Evolutionary conservation across 64 coral and sea anemone species (phyloP), one percentile per base, ranked within the genome.

Genomic region (Astreopora myriophthalma): DNA sequence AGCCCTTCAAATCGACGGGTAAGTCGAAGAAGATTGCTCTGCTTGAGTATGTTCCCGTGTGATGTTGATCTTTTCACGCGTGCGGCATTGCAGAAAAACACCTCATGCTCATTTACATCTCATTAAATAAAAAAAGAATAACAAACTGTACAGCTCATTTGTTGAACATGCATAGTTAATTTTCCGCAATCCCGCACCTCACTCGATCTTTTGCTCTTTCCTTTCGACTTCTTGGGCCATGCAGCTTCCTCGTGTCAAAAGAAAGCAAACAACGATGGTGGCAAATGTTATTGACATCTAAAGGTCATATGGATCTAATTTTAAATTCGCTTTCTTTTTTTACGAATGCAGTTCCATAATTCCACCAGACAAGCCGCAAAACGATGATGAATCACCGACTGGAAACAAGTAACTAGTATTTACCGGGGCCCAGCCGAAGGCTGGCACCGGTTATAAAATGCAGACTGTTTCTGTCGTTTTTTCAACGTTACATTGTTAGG

Each of bases 131-230:
- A 42, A 77, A 77, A 77, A 77, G 74, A 77, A 81, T 81, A 81
- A 81, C 36, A 81, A 81, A 81, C 77, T 81, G 77, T 81, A 81
- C 46, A 81, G 77, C 36, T 81, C 44, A 30, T 55, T 81, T 81
- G 44, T 58, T 81, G 77, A 81, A 81, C 77, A 81, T 81, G 77
- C 77, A 81, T 81, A 57, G 77, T 81, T 81, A 60, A 81, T 48
- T 81, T 81, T 81, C 38, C 77, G 77, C 46, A 81, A 81, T 81
- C 77, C 77, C 77, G 48, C 48, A 81, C 77, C 77, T 60, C 77
- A 81, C 77, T 79, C 42, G 19, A 79, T 79, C 37, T 79, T 79
- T 48, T 49, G 40, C 75, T 79, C 40, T 79, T 79, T 79, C 42
- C 75, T 79, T 79, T 79, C 75, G 75, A 79, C 75, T 79, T 79